A percentile compares a stretch with the other conserved stretches of the same genome.
phyloP scores from a whole-genome alignment of 2,797 vertebrate species.

The Typhlichthys eigenmanni region DNA sequence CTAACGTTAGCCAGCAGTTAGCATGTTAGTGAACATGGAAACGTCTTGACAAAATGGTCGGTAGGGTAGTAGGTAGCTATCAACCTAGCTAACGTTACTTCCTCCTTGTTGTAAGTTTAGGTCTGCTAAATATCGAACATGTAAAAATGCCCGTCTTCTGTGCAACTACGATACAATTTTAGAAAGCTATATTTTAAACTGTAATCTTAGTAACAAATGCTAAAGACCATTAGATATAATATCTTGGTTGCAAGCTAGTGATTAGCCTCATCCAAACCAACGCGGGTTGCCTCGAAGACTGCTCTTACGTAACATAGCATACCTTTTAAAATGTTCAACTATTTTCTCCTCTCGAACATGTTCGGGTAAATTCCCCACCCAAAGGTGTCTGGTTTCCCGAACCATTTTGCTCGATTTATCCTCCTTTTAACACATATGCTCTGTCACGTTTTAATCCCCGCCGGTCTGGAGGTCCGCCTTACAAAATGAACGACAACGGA shows the following conservation, averaged over 20 bases:
- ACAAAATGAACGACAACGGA: slow-evolving; percentile 75
- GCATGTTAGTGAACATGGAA: slow-evolving; percentile 52
- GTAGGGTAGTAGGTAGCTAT: slow-evolving; percentile 64
- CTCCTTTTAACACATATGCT: slow-evolving; percentile 78
- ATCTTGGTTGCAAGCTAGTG: slow-evolving; percentile 46
- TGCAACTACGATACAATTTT: not conserved
- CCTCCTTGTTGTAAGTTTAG: slow-evolving; percentile 42
- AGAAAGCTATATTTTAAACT: not conserved
- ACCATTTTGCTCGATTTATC: slow-evolving; percentile 86
- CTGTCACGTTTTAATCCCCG: slow-evolving; percentile 71
- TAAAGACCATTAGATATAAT: slow-evolving; percentile 46
- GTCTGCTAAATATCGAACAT: slow-evolving; percentile 26
- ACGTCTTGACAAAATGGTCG: slow-evolving; percentile 74
- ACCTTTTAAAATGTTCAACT: slow-evolving; percentile 99
- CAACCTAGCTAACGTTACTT: slow-evolving; percentile 38
- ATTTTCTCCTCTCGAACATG: slow-evolving; percentile 99
- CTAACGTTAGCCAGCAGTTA: slow-evolving; percentile 39
- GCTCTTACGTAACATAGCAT: slow-evolving; percentile 82
- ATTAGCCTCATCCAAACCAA: slow-evolving; percentile 32
- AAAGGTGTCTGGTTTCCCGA: slow-evolving; percentile 99
- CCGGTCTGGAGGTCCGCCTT: slow-evolving; percentile 71
- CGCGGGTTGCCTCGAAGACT: slow-evolving; percentile 58
- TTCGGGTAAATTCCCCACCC: slow-evolving; percentile 99
- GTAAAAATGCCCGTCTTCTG: not conserved
- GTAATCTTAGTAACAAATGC: slow-evolving; percentile 19